Conservation (phyloP, 2,888 invertebrate species). For the Eulithis prunata region DNA sequence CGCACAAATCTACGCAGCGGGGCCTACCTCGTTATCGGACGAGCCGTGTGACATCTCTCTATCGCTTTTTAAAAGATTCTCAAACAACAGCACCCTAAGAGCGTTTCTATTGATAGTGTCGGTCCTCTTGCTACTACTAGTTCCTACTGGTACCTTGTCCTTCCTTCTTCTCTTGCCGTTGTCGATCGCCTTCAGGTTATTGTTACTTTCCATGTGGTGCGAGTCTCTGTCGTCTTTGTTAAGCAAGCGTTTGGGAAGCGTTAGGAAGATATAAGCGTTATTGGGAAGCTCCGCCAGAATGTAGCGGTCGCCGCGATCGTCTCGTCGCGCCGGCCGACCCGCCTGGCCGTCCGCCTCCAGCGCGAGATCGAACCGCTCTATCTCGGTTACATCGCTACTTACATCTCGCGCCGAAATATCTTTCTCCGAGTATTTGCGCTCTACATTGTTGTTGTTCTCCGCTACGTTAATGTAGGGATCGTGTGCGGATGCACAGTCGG, state of each 20-base stretch:
- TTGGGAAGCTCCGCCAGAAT: conserved; percentile 59
- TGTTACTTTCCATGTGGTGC: conserved; percentile 48
- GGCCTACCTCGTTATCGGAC: conserved; percentile 65
- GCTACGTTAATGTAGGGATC: conserved; percentile 30
- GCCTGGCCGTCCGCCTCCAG: conserved; percentile 4
- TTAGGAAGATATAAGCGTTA: conserved; percentile 68
- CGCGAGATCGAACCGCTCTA: conserved; percentile 22
- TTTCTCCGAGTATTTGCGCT: conserved; percentile 25
- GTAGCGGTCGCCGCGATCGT: conserved; percentile 42
- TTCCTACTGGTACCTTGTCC: conserved; percentile 47
- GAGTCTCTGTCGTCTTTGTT: conserved; percentile 36
- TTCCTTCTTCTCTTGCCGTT: conserved; percentile 50
- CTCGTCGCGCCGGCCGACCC: conserved; percentile 14
- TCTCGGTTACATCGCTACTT: conserved; percentile 38
- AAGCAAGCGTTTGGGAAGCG: conserved; percentile 63
- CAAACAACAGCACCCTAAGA: conserved; percentile 66
- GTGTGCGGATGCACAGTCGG: conserved; percentile 26
- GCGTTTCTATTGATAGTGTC: conserved; percentile 59
- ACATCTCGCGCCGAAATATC: conserved; percentile 30
- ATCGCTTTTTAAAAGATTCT: conserved; percentile 62
- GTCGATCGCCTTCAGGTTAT: conserved; percentile 42
- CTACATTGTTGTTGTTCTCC: conserved; percentile 34
- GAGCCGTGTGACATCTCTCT: conserved; percentile 49
- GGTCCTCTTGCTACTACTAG: conserved; percentile 51
- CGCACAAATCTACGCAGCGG: conserved; percentile 30